These are phyloP conservation scores for Malacoctenus gilli DNA, from an alignment of 2,797 vertebrate species.

Conservation along the genomic window DNA sequence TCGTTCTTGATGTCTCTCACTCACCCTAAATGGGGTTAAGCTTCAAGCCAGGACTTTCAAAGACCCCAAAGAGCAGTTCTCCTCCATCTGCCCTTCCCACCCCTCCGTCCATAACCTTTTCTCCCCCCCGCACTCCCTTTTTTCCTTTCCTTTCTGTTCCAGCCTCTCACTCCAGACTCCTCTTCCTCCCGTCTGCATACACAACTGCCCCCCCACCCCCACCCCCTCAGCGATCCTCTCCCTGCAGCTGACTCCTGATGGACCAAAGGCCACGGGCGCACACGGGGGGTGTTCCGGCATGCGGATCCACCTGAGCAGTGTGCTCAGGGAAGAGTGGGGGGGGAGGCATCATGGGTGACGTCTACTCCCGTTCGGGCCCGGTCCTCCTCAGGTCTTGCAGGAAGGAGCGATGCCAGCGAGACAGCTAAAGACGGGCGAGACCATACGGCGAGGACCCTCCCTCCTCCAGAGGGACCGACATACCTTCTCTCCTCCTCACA, in stretches of 20 bases:
- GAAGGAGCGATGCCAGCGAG: no score
- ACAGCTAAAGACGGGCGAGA: background rate
- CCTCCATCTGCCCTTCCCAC: conserved; percentile 78
- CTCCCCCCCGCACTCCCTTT: no score
- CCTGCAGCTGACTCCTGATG: no score
- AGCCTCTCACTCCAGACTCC: conserved; percentile 1
- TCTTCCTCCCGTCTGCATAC: background rate
- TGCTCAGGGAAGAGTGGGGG: no score
- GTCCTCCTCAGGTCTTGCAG: no score
- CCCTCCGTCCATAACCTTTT: conserved; percentile 56
- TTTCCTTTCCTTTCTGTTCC: conserved; percentile 10
- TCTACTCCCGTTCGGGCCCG: no score
- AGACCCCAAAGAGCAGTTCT: conserved; percentile 72
- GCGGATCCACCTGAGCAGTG: no score
- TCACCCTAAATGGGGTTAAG: conserved; percentile 84
- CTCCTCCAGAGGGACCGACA: conserved; percentile 26
- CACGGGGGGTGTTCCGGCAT: no score
- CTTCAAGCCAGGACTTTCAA: conserved; percentile 84
- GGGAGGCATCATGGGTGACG: no score
- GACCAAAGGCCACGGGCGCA: no score
- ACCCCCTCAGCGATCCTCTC: no score
- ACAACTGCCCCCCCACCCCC: background rate
- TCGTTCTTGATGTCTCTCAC: conserved; percentile 54
- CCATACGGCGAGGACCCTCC: conserved; percentile 31
- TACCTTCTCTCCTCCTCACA: background rate